Percentiles rank a stretch among this genome's conserved stretches.
Evolutionary conservation across 2,888 invertebrate species (phyloP).

Genomic region (Quadriops clusia): DNA sequence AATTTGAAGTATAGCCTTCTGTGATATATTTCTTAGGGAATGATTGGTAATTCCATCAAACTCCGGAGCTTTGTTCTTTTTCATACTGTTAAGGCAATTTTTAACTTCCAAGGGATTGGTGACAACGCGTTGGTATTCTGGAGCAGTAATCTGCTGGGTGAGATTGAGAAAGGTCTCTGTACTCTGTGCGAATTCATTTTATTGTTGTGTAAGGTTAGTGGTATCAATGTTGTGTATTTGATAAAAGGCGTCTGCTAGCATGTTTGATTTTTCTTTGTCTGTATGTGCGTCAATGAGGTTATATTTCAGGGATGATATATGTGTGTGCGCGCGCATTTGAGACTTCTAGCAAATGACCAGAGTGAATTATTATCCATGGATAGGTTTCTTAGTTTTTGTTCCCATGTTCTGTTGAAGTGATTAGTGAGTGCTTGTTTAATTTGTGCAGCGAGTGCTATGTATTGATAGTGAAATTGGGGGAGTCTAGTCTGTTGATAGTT

Average conservation of each 20-base stretch:
- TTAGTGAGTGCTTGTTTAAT: background rate
- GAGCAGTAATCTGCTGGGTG: background rate
- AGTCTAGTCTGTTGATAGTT: too few species aligned
- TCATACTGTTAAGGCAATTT: background rate
- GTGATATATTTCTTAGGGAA: background rate
- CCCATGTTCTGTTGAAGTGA: background rate
- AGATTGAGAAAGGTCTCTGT: background rate
- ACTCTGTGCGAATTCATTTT: background rate
- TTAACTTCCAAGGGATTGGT: background rate
- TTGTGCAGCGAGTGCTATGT: too few species aligned
- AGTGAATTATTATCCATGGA: background rate
- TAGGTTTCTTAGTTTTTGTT: background rate
- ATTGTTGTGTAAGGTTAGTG: background rate
- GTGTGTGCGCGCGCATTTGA: background rate
- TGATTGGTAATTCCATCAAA: background rate
- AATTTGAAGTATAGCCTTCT: slow-evolving; percentile 18
- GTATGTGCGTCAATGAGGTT: background rate
- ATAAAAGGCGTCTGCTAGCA: background rate
- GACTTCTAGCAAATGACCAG: background rate
- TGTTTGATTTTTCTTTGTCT: background rate
- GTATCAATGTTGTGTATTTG: background rate
- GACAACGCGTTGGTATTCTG: background rate
- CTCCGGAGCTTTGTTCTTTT: background rate
- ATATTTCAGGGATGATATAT: background rate
- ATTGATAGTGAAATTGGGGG: too few species aligned